These are phyloP conservation scores for Pristionchus fissidentatus DNA, from an alignment of 2,888 invertebrate species.

Conservation along the genomic window DNA sequence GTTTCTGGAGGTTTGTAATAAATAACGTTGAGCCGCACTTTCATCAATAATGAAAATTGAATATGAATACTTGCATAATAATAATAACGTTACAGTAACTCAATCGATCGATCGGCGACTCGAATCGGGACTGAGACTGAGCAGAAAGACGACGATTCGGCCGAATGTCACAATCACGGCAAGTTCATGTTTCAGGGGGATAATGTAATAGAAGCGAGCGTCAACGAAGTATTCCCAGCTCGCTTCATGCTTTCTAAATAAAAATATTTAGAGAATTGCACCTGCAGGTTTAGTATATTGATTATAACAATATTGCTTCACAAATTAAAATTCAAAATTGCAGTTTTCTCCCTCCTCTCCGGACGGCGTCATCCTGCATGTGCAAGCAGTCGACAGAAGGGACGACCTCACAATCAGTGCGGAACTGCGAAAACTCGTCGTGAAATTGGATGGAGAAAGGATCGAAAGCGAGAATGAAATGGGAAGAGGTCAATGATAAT, in stretches of 20 bases:
- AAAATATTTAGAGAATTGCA: no score
- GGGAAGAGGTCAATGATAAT: not conserved
- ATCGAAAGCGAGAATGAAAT: slow-evolving; percentile 30
- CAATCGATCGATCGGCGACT: slow-evolving; percentile 13
- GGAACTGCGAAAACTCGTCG: slow-evolving; percentile 6
- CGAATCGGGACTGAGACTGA: slow-evolving; percentile 8
- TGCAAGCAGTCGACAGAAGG: not conserved
- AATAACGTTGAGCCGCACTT: not conserved
- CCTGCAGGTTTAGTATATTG: not conserved
- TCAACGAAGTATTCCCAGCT: no score
- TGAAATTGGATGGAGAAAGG: slow-evolving; percentile 27
- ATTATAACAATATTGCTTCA: not conserved
- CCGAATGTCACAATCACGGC: slow-evolving; percentile 34
- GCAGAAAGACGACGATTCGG: slow-evolving; percentile 7
- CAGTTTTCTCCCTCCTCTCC: slow-evolving; percentile 18
- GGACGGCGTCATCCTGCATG: slow-evolving; percentile 3
- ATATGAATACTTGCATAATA: not conserved
- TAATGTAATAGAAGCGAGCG: no score
- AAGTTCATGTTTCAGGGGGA: not conserved
- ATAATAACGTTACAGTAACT: not conserved
- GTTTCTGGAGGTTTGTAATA: no score
- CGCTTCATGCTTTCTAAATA: no score
- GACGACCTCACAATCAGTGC: slow-evolving; percentile 2
- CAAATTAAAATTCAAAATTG: not conserved
- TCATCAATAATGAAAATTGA: not conserved